phyloP scores from a whole-genome alignment of 2,113 vertebrate genomes.

The Rhombomys opimus region DNA sequence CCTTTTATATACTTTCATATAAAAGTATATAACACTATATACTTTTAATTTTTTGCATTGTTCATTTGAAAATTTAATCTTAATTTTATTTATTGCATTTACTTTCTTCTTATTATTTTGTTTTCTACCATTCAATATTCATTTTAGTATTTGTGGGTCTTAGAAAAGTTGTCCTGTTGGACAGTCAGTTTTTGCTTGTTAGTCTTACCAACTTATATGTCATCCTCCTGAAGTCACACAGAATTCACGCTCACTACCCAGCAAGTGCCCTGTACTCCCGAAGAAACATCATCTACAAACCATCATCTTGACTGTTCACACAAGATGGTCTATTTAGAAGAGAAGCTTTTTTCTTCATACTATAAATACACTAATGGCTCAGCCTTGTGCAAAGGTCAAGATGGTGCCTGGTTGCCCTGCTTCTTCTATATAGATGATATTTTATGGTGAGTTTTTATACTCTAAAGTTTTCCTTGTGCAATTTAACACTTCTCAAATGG shows the following conservation, averaged over 20 bases:
- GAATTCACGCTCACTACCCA: background rate
- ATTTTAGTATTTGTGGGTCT: background rate
- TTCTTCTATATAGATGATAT: background rate
- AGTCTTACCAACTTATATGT: background rate
- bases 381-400: background rate
- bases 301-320: background rate
- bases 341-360: background rate
- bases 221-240: background rate
- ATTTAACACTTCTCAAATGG: background rate
- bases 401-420: background rate
- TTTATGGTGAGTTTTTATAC: background rate
- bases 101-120: background rate
- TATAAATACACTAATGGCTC: background rate
- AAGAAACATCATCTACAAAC: conserved; percentile 1
- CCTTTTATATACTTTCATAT: background rate
- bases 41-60: background rate
- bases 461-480: background rate
- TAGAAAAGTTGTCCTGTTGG: background rate
- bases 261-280: background rate
- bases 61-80: conserved; percentile 1
- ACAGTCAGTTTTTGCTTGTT: background rate
- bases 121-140: background rate
- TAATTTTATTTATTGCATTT: background rate
- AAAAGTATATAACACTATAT: background rate
- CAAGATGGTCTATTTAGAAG: background rate